Percentiles rank a stretch among this genome's conserved stretches.
These are phyloP conservation scores for Sepiola atlantica DNA, from an alignment of 2,888 invertebrate species.

Conservation along the genomic window DNA sequence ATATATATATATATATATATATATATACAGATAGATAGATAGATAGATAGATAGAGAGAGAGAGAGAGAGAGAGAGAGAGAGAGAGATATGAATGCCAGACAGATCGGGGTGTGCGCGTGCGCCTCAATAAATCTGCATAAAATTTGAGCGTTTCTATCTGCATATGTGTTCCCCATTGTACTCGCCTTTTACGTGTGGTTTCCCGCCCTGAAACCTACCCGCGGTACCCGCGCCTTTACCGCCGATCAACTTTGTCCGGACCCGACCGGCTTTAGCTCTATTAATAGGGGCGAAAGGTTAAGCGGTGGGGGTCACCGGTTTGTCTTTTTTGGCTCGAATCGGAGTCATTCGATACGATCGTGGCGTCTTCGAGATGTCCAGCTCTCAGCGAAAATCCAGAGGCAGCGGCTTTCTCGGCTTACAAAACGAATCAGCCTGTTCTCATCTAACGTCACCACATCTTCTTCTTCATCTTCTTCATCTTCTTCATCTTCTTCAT, in stretches of 20 bases:
- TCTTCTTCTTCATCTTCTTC: background rate
- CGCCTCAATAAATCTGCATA: background rate
- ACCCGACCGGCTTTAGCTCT: background rate
- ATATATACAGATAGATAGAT: no score
- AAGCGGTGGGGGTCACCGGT: background rate
- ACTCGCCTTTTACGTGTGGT: background rate
- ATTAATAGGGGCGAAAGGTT: background rate
- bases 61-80: no score
- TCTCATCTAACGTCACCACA: background rate
- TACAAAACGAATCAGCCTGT: background rate
- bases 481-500: no score
- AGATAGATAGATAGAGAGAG: no score
- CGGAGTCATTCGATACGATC: background rate
- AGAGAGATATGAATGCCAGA: no score
- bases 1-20: no score
- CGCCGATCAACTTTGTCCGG: background rate
- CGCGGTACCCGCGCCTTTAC: background rate
- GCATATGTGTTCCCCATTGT: background rate
- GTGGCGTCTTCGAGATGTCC: background rate
- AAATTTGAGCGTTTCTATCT: background rate
- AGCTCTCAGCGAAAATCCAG: background rate
- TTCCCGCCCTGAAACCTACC: background rate
- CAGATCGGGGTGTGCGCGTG: background rate
- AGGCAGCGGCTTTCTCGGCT: background rate
- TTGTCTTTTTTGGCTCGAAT: constrained; percentile 10